A percentile compares a stretch with the other conserved stretches of the same genome.
Conservation (phyloP, 2,113 vertebrate genomes). For the Tetrax tetrax region DNA sequence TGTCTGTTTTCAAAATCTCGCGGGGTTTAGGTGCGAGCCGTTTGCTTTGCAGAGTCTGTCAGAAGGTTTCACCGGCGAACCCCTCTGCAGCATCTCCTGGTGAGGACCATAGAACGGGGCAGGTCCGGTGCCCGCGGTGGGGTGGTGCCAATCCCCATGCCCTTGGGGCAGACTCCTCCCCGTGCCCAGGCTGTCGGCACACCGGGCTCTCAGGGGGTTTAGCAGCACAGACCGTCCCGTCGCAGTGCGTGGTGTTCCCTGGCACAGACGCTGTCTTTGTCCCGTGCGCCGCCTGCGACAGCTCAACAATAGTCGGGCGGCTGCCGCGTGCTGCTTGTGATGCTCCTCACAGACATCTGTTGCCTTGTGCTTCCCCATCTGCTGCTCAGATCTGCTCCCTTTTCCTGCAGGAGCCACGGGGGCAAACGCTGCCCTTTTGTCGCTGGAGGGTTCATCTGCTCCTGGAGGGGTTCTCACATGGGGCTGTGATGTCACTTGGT, state of each 20-base stretch:
- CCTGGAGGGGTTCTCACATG: neutral
- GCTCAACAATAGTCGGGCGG: neutral
- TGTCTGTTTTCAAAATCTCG: no score
- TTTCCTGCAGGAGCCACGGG: neutral
- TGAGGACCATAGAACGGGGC: rapidly evolving
- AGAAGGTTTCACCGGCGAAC: neutral
- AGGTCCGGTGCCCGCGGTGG: rapidly evolving
- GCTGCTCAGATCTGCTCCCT: neutral
- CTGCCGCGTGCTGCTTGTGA: neutral
- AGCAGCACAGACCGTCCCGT: neutral
- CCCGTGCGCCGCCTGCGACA: neutral
- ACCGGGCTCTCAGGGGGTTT: rapidly evolving
- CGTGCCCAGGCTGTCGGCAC: neutral
- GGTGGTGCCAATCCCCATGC: neutral
- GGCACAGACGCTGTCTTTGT: neutral
- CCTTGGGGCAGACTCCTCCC: neutral
- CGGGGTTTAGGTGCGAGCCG: rapidly evolving
- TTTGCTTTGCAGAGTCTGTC: neutral
- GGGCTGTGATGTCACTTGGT: neutral
- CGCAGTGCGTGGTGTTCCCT: neutral
- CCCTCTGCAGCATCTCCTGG: neutral
- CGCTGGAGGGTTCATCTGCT: neutral
- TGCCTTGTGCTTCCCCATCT: neutral
- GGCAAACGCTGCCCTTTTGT: neutral
- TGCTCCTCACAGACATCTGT: neutral